Conservation (phyloP, 2,113 vertebrate species). For the Clarias macrocephalus region DNA sequence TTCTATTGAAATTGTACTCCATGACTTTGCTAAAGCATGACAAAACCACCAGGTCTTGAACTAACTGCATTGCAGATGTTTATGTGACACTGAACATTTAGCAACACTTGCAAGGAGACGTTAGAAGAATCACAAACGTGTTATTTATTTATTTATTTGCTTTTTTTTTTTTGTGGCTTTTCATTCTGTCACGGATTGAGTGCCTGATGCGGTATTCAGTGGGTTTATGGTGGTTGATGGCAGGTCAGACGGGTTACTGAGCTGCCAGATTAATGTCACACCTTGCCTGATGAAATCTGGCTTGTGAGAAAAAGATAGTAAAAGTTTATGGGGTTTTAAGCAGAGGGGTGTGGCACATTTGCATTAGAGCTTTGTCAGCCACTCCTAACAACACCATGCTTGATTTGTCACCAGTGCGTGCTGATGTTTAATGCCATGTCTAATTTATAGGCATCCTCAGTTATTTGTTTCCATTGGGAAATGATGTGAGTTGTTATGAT, state of each 20-base stretch:
- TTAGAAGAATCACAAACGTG: constrained; percentile 11
- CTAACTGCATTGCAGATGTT: background rate
- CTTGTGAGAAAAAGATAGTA: background rate
- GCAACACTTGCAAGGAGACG: background rate
- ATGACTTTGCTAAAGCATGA: constrained; percentile 13
- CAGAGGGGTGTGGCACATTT: background rate
- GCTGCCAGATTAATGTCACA: constrained; percentile 33
- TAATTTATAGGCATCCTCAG: constrained; percentile 46
- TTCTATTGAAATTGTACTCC: background rate
- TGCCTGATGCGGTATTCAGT: background rate
- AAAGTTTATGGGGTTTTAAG: background rate
- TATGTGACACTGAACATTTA: background rate
- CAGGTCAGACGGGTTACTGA: constrained; percentile 23
- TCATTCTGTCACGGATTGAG: background rate
- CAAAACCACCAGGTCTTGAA: background rate
- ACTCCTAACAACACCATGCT: background rate
- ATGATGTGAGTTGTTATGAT: constrained; percentile 51
- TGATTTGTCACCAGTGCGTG: constrained; percentile 19
- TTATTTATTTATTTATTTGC: background rate
- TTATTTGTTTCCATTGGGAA: constrained; percentile 50
- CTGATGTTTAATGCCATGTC: constrained; percentile 26
- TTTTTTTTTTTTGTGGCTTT: background rate
- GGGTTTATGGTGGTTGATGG: background rate
- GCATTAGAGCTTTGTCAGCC: constrained; percentile 9
- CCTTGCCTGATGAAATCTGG: background rate